Conservation (phyloP, 2,888 invertebrate species). For the Ornithoptera alexandrae region DNA sequence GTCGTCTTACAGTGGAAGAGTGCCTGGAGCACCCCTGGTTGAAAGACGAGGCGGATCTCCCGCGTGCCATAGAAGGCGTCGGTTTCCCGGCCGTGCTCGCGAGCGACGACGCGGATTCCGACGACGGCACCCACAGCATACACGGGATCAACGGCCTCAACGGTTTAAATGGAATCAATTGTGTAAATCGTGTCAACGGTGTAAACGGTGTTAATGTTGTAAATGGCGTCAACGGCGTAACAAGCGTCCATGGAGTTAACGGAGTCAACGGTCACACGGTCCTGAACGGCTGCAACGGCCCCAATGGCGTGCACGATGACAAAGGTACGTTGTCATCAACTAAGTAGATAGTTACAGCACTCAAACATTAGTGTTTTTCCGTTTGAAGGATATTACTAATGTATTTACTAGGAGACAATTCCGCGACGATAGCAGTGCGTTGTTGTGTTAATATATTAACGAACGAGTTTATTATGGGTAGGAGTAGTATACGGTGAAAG, state of each 20-base stretch:
- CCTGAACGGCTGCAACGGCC: conserved; percentile 48
- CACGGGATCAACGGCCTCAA: conserved; percentile 41
- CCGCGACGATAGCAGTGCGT: too few relatives aligned
- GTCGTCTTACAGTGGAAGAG: conserved; percentile 92
- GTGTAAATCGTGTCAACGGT: conserved; percentile 41
- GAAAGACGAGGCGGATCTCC: conserved; percentile 80
- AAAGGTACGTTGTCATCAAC: conserved; percentile 46
- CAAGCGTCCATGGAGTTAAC: conserved; percentile 43
- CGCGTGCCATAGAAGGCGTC: conserved; percentile 71
- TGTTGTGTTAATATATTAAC: too few relatives aligned
- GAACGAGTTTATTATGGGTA: too few relatives aligned
- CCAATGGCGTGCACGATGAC: conserved; percentile 60
- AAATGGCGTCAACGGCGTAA: conserved; percentile 43
- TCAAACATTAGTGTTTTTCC: too few relatives aligned
- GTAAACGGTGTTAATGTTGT: conserved; percentile 34
- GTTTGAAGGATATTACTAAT: too few relatives aligned
- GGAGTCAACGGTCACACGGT: conserved; percentile 42
- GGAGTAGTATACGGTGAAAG: too few relatives aligned
- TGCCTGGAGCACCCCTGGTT: conserved; percentile 96
- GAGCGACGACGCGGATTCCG: conserved; percentile 49
- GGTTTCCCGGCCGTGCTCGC: conserved; percentile 57
- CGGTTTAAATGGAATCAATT: conserved; percentile 41
- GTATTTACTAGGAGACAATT: too few relatives aligned
- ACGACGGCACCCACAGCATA: conserved; percentile 35
- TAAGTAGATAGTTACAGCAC: too few relatives aligned